Conservation (phyloP, 92 coral and sea anemone species). For the Parazoanthus atlanticus region DNA sequence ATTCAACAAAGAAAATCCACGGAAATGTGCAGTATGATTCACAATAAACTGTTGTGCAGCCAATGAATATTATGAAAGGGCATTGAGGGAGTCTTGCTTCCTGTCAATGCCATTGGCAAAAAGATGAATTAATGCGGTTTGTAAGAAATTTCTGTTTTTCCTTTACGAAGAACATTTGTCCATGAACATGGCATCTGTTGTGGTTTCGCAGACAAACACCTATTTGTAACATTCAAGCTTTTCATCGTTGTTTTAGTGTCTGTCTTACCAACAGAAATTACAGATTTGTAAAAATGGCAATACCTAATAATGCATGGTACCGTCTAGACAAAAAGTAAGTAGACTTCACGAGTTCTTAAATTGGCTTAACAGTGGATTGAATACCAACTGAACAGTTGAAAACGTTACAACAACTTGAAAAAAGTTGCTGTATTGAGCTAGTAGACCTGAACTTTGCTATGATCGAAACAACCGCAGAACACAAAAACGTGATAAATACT, state of each 20-base stretch:
- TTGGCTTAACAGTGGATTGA: neutral
- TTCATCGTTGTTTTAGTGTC: neutral
- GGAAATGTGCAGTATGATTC: conserved; percentile 30
- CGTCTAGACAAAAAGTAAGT: neutral
- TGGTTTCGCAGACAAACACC: neutral
- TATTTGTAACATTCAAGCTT: neutral
- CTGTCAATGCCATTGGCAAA: conserved; percentile 6
- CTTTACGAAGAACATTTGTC: neutral
- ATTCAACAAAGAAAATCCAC: conserved; percentile 38
- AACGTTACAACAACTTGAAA: neutral
- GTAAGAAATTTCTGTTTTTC: conserved; percentile 10
- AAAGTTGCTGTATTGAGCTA: too few relatives aligned
- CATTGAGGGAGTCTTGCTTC: conserved; percentile 23
- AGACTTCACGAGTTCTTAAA: neutral
- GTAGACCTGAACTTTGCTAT: neutral
- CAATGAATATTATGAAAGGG: neutral
- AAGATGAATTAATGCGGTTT: neutral
- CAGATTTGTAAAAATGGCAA: neutral
- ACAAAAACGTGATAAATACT: conserved; percentile 33
- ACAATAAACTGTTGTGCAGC: conserved; percentile 41
- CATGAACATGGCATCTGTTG: conserved; percentile 1
- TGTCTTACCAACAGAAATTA: neutral
- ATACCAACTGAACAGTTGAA: neutral
- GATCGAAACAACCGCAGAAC: conserved; percentile 4
- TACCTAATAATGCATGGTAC: neutral